These are phyloP conservation scores for Saccopteryx bilineata DNA, from an alignment of 2,113 vertebrate species.

Conservation along the genomic window DNA sequence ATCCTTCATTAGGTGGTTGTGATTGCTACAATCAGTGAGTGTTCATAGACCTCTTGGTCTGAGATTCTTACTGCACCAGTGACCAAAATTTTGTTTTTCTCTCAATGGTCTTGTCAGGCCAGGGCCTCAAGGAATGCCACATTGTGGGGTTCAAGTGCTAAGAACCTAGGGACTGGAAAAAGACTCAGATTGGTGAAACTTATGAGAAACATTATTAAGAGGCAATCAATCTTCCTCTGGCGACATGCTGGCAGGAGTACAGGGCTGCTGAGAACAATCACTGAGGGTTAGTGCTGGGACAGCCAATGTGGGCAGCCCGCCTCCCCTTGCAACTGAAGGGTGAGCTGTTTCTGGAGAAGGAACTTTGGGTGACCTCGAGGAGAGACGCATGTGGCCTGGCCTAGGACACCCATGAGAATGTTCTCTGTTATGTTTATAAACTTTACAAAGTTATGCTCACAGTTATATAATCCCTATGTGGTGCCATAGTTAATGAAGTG, in stretches of 20 bases:
- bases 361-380: slow-evolving; percentile 87
- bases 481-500: slow-evolving; percentile 87
- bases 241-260: slow-evolving; percentile 57
- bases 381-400: slow-evolving; percentile 68
- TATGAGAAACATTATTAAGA: slow-evolving; percentile 77
- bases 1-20: neutral
- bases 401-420: slow-evolving; percentile 86
- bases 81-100: neutral
- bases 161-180: slow-evolving; percentile 62
- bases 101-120: neutral
- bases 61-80: neutral
- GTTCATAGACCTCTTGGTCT: neutral
- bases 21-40: neutral
- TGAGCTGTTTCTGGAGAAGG: slow-evolving; percentile 69
- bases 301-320: slow-evolving; percentile 50
- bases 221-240: slow-evolving; percentile 76
- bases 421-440: slow-evolving; percentile 88
- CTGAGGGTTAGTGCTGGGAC: slow-evolving; percentile 55
- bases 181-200: slow-evolving; percentile 67
- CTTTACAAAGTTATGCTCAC: slow-evolving; percentile 85
- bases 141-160: slow-evolving; percentile 40
- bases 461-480: slow-evolving; percentile 86
- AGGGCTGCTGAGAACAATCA: neutral
- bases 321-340: slow-evolving; percentile 59
- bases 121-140: slow-evolving; percentile 42